Conservation (phyloP, 2,113 vertebrate genomes). For the Candoia aspera region DNA sequence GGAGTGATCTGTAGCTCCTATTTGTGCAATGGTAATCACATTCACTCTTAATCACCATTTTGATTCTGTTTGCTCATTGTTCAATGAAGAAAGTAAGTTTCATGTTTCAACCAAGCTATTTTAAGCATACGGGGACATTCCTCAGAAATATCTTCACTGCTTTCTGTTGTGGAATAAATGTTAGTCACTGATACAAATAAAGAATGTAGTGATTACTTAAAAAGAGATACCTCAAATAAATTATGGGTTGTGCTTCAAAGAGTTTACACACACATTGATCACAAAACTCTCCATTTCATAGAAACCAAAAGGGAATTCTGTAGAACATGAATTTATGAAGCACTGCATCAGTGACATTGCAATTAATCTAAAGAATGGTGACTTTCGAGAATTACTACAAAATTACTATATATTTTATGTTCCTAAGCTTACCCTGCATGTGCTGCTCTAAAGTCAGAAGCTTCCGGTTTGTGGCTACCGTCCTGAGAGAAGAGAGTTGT, state of each 20-base stretch:
- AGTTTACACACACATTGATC: neutral
- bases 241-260: neutral
- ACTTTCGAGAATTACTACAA: neutral
- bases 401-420: neutral
- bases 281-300: neutral
- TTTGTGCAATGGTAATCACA: accelerated
- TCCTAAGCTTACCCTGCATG: neutral
- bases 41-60: conserved; percentile 16
- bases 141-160: neutral
- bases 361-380: neutral
- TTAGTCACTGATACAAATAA: neutral
- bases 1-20: neutral
- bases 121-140: neutral
- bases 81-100: neutral
- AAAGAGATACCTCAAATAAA: neutral
- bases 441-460: neutral
- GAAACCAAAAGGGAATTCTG: neutral
- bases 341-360: neutral
- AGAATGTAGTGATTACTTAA: neutral
- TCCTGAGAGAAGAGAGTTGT: neutral
- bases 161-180: neutral
- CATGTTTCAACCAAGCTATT: neutral
- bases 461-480: neutral
- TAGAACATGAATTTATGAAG: neutral
- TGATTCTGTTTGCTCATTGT: conserved; percentile 7